Evolutionary conservation across 2,797 vertebrate species (phyloP), one percentile per base, ranked within the genome.

Genomic region (Xiphorhynchus erythropygius): DNA sequence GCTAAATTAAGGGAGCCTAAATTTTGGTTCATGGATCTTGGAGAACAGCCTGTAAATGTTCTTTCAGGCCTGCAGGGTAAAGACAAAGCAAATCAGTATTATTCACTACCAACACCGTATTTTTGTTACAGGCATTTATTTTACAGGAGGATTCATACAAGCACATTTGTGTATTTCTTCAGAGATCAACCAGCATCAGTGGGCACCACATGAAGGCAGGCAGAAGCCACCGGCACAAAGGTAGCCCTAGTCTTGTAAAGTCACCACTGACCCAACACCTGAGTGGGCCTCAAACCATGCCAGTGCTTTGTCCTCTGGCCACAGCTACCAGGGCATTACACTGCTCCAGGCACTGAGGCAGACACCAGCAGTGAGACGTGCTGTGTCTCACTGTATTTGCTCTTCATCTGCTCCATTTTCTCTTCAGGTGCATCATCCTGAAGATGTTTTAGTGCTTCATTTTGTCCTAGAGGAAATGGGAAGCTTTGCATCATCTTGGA

Each of bases 1-100:
- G 74, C 65, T 79, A 19, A 79, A 87, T 76, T 60, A 80, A 57
- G 86, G 88, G 22, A 94, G 41, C 49, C 78, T 90, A 53, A 67
- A 46, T 82, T 90, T 87, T 79, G 47, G 91, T 81, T 4, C 3
- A 30, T 56, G 33, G 67, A 65, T 76, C 63, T 70, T 4, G 1
- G 44, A 77, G 28, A 44, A 55, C 41, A 94, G 56, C 59, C 70
- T 71, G 15, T 46, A 73, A 91, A 84, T 18, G 32, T 49, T 79
- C 62, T 69, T 81, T 79, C 67, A 67, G 69, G 15, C 46, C 39
- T 10, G 11, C 30, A 28, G 10, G 44, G 13, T 60, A 47, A 87
- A 79, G 67, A 63, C 69, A 90, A 84, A 90, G 27, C 44, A 5
- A n/a, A 13, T 92, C 67, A 53, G 22, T 49, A 42, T 53, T 76